Evolutionary conservation across 1,140 invertebrate species (phyloP).

Genomic region (Drosophila miranda): DNA sequence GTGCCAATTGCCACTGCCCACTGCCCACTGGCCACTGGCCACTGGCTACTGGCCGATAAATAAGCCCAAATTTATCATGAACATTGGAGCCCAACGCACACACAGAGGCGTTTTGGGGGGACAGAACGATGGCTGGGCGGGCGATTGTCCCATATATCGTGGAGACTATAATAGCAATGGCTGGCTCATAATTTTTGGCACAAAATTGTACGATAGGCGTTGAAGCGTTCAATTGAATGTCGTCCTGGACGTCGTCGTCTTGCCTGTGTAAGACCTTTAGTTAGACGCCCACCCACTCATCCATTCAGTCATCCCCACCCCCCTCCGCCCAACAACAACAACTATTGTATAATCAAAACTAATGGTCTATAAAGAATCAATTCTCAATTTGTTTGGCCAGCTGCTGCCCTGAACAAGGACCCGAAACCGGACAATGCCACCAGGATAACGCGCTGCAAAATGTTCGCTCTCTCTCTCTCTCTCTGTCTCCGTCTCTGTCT

Average conservation of each 20-base stretch:
- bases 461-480: slow-evolving; percentile 15
- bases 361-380: slow-evolving; percentile 82
- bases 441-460: slow-evolving; percentile 44
- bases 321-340: slow-evolving; percentile 10
- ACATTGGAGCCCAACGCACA: slow-evolving; percentile 45
- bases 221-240: slow-evolving; percentile 81
- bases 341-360: slow-evolving; percentile 81
- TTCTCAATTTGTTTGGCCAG: slow-evolving; percentile 82
- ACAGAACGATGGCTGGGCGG: too few species aligned
- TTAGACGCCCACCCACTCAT: neutral
- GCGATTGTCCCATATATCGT: slow-evolving; percentile 63
- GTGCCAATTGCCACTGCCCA: slow-evolving; percentile 53
- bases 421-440: slow-evolving; percentile 5
- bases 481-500: neutral
- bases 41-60: slow-evolving; percentile 54
- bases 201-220: slow-evolving; percentile 78
- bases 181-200: slow-evolving; percentile 78
- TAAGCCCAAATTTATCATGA: slow-evolving; percentile 78
- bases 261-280: slow-evolving; percentile 31
- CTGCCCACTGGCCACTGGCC: slow-evolving; percentile 39
- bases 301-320: slow-evolving; percentile 1
- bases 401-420: slow-evolving; percentile 52
- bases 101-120: slow-evolving; percentile 3
- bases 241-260: slow-evolving; percentile 33
- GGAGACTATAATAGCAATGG: slow-evolving; percentile 65